Percentiles rank a stretch among this genome's conserved stretches.
Evolutionary conservation across 1,140 invertebrate genomes (phyloP).

Genomic region (Neuroterus valhalla): DNA sequence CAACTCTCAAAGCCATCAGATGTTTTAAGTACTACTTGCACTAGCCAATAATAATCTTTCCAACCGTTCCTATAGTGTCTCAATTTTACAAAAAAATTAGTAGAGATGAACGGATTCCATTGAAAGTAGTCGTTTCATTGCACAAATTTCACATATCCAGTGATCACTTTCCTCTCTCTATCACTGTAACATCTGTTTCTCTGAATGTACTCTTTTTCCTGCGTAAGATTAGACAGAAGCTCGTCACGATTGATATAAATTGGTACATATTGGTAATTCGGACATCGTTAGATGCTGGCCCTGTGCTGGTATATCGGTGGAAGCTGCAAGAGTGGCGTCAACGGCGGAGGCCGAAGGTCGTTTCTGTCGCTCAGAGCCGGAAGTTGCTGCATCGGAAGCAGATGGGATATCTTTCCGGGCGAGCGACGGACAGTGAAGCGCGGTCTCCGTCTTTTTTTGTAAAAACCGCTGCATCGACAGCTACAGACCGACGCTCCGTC

Average conservation of each 20-base stretch:
- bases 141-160: background rate
- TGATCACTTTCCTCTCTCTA: conserved; percentile 25
- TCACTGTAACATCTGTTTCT: conserved; percentile 4
- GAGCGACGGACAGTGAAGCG: conserved; percentile 83
- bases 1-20: too few relatives aligned
- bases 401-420: conserved; percentile 83
- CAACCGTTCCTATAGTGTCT: background rate
- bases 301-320: conserved; percentile 77
- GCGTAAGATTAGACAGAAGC: conserved; percentile 60
- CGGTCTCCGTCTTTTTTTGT: conserved; percentile 78
- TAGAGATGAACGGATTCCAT: background rate
- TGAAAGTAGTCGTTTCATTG: background rate
- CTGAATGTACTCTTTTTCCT: conserved; percentile 29
- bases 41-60: too few relatives aligned
- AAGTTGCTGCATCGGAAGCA: conserved; percentile 81
- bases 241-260: conserved; percentile 63
- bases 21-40: too few relatives aligned
- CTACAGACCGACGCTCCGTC: conserved; percentile 87
- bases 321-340: conserved; percentile 73
- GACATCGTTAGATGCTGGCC: conserved; percentile 77
- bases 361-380: conserved; percentile 71
- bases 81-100: background rate
- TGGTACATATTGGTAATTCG: conserved; percentile 6
- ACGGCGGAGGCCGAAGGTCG: conserved; percentile 72
- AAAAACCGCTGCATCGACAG: conserved; percentile 86